A percentile compares a stretch with the other conserved stretches of the same genome.
phyloP scores from a whole-genome alignment of 2,888 invertebrate species.

The Sepiola atlantica region DNA sequence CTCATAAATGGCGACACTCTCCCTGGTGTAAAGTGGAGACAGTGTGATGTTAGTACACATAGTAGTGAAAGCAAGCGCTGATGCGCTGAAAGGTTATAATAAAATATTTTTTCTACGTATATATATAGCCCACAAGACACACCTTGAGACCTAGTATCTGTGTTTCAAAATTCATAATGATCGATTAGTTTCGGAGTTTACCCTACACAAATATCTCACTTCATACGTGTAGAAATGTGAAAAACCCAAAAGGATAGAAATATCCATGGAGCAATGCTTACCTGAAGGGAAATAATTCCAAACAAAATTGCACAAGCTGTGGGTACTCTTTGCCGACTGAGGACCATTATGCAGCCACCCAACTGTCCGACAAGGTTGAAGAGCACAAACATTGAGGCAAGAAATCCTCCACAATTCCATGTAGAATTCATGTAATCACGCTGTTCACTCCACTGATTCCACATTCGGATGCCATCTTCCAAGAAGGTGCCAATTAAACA shows the following conservation, averaged over 20 bases:
- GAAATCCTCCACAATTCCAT: constrained; percentile 95
- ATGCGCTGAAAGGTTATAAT: no score
- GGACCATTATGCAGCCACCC: constrained; percentile 96
- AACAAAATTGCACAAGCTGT: constrained; percentile 85
- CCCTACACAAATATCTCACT: no score
- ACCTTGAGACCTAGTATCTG: no score
- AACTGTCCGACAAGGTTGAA: constrained; percentile 96
- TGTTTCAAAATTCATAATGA: no score
- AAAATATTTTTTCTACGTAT: no score
- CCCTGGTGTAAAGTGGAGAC: no score
- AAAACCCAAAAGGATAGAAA: neutral
- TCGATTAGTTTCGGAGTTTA: no score
- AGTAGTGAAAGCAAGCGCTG: no score
- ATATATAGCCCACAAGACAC: no score
- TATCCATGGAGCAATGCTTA: constrained; percentile 70
- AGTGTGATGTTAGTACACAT: no score
- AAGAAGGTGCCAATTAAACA: constrained; percentile 99
- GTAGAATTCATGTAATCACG: constrained; percentile 97
- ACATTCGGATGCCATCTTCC: constrained; percentile 99
- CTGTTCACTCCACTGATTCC: constrained; percentile 98
- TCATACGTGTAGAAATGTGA: no score
- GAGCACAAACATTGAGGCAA: constrained; percentile 95
- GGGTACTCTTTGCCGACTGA: constrained; percentile 91
- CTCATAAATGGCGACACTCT: no score
- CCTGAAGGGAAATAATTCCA: constrained; percentile 96